Conservation (phyloP, 2,888 invertebrate species). For the Drosophila melanosoma region DNA sequence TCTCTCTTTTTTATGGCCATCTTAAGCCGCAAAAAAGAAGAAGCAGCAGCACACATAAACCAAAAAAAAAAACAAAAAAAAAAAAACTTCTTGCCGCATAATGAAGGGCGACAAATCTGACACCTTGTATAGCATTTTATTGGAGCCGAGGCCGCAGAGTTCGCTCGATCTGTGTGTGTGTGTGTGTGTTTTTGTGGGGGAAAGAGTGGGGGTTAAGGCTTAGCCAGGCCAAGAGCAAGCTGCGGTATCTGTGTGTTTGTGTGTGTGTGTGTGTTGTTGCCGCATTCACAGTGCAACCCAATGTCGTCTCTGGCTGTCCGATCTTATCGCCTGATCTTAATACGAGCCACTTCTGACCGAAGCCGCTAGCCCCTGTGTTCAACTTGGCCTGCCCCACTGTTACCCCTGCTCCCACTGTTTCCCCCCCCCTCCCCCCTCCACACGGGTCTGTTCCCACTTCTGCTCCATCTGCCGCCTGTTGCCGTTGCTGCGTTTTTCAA, state of each 20-base stretch:
- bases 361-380: slow-evolving; percentile 26
- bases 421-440: background rate
- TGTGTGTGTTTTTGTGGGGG: no score
- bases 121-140: slow-evolving; percentile 84
- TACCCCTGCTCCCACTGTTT: background rate
- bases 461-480: background rate
- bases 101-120: slow-evolving; percentile 85
- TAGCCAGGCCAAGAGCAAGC: slow-evolving; percentile 46
- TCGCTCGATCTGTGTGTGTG: background rate
- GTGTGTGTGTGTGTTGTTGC: slow-evolving; percentile 24
- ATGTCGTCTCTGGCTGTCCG: slow-evolving; percentile 70
- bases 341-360: slow-evolving; percentile 77
- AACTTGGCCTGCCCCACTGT: background rate
- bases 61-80: slow-evolving; percentile 6
- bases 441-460: background rate
- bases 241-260: slow-evolving; percentile 36
- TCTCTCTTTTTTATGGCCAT: slow-evolving; percentile 10
- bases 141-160: slow-evolving; percentile 68
- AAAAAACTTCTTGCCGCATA: slow-evolving; percentile 73
- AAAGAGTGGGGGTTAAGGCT: background rate
- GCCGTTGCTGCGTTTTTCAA: slow-evolving; percentile 63
- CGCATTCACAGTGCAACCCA: slow-evolving; percentile 27
- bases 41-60: slow-evolving; percentile 10
- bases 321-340: slow-evolving; percentile 84
- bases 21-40: slow-evolving; percentile 70